These are phyloP conservation scores for Lophotriccus pileatus DNA, from an alignment of 2,797 vertebrate genomes.

Conservation along the genomic window DNA sequence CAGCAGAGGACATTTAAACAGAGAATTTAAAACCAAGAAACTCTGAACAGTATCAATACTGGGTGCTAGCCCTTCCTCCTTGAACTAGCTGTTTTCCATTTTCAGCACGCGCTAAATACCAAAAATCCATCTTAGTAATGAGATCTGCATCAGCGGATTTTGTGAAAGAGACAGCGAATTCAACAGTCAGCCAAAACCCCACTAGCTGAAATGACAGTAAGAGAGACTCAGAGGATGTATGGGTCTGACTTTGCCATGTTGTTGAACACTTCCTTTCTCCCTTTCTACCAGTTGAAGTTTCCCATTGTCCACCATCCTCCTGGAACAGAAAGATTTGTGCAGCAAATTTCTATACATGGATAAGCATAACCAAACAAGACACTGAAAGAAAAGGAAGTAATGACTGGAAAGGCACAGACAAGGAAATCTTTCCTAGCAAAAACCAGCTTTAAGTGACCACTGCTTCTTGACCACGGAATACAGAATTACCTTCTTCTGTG, in stretches of 20 bases:
- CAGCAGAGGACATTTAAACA: not conserved
- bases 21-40: not conserved
- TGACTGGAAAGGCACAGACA: not conserved
- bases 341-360: not conserved
- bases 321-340: not conserved
- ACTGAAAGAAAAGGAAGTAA: not conserved
- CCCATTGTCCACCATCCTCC: not conserved
- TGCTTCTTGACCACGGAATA: not conserved
- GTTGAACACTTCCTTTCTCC: not conserved
- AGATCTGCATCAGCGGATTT: not conserved
- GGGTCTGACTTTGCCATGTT: not conserved
- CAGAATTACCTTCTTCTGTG: not conserved
- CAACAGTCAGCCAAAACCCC: not conserved
- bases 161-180: not conserved
- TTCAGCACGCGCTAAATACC: constrained; percentile 11
- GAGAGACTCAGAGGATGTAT: not conserved
- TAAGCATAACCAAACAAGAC: not conserved
- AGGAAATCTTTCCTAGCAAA: not conserved
- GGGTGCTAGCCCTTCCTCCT: not conserved
- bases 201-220: not conserved
- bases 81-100: not conserved
- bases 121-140: constrained; percentile 5
- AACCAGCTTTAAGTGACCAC: not conserved
- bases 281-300: not conserved
- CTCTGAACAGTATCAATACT: not conserved